Evolutionary conservation across 2,888 invertebrate species (phyloP).

Genomic region (Hypercompe scribonia): DNA sequence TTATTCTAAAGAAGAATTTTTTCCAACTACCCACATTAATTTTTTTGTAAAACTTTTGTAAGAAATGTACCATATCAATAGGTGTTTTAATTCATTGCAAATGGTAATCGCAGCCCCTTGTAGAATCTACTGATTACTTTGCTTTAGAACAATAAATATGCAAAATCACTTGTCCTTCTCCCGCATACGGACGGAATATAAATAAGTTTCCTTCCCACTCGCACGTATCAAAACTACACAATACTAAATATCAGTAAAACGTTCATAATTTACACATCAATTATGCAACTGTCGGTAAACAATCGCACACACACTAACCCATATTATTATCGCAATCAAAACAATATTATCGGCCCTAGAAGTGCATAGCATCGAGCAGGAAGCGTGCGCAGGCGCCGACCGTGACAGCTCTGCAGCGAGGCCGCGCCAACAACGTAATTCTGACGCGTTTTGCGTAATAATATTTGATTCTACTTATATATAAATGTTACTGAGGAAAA

Average conservation of each 20-base stretch:
- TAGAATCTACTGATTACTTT: neutral
- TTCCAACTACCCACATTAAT: neutral
- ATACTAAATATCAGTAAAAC: conserved; percentile 26
- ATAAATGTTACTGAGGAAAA: conserved; percentile 10
- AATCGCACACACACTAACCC: conserved; percentile 30
- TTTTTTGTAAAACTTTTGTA: neutral
- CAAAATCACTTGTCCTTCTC: neutral
- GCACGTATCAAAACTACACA: neutral
- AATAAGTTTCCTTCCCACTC: neutral
- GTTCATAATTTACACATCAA: conserved; percentile 24
- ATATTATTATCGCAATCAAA: conserved; percentile 54
- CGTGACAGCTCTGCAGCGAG: conserved; percentile 55
- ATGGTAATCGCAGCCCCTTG: neutral
- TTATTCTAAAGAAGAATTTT: neutral
- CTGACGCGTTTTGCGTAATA: conserved; percentile 62
- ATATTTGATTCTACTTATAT: conserved; percentile 23
- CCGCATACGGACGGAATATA: neutral
- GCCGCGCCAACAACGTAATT: conserved; percentile 56
- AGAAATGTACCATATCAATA: neutral
- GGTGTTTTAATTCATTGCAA: neutral
- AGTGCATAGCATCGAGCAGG: conserved; percentile 57
- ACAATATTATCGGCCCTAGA: conserved; percentile 55
- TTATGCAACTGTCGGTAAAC: conserved; percentile 42
- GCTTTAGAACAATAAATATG: neutral
- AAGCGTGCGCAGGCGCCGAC: conserved; percentile 56